Conservation (phyloP, 2,113 vertebrate species). For the Cephalopholis sonnerati region DNA sequence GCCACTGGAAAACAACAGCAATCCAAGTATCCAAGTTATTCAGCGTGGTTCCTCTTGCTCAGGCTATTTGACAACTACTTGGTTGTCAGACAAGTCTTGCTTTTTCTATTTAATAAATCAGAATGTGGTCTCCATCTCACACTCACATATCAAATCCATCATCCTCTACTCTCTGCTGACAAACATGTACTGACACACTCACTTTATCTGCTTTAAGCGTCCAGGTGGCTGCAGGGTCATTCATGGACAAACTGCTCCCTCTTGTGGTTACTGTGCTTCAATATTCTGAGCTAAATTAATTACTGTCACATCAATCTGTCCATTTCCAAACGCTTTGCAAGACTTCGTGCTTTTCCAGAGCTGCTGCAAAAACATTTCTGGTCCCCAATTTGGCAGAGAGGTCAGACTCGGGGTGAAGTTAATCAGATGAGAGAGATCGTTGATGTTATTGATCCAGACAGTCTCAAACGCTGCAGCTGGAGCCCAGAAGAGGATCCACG, state of each 20-base stretch:
- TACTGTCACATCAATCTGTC: neutral
- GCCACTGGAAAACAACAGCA: conserved; percentile 62
- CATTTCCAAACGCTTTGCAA: neutral
- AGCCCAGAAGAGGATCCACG: neutral
- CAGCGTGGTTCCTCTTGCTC: conserved; percentile 38
- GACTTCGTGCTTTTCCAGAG: neutral
- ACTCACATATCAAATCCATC: conserved; percentile 13
- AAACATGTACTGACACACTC: neutral
- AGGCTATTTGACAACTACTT: conserved; percentile 38
- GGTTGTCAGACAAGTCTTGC: conserved; percentile 31
- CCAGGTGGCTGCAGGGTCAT: conserved; percentile 15
- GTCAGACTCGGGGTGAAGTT: conserved; percentile 2
- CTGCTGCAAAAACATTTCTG: conserved; percentile 11
- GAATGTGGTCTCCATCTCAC: conserved; percentile 13
- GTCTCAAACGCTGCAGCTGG: conserved; percentile 50
- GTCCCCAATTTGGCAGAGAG: conserved; percentile 23
- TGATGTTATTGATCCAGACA: conserved; percentile 28
- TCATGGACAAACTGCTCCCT: conserved; percentile 63
- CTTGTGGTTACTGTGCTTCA: conserved; percentile 53
- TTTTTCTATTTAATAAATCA: conserved; percentile 42
- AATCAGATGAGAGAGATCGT: conserved; percentile 26
- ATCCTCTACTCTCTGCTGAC: neutral
- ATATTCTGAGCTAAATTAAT: conserved; percentile 26
- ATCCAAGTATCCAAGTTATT: conserved; percentile 41
- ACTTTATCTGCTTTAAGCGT: neutral